phyloP scores from a whole-genome alignment of 1,140 invertebrate species.

The Neodiprion fabricii region DNA sequence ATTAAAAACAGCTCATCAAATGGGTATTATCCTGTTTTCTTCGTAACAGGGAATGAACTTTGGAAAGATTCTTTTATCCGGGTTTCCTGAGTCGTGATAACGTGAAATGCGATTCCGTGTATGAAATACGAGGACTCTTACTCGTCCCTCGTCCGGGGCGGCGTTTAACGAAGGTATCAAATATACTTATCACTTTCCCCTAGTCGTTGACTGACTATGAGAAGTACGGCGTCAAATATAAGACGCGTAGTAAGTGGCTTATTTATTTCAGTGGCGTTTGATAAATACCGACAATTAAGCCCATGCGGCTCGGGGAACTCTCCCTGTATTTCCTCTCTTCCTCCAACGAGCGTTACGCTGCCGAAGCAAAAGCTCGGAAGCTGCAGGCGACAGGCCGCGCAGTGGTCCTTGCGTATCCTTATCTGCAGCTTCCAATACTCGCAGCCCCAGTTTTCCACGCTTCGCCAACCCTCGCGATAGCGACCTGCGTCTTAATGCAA shows the following conservation, averaged over 20 bases:
- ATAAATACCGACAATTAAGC: slow-evolving; percentile 57
- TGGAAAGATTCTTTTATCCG: no score
- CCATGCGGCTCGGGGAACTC: slow-evolving; percentile 27
- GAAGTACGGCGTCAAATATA: slow-evolving; percentile 39
- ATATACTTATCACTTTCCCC: slow-evolving; percentile 41
- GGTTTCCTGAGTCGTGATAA: no score
- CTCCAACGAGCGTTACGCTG: neutral
- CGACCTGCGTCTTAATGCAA: slow-evolving; percentile 45
- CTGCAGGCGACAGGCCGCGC: slow-evolving; percentile 9
- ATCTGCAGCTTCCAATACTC: slow-evolving; percentile 52
- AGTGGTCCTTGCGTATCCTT: slow-evolving; percentile 38
- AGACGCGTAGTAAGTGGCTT: slow-evolving; percentile 47
- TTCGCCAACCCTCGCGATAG: slow-evolving; percentile 26
- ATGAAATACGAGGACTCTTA: neutral
- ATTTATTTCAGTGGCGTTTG: slow-evolving; percentile 52
- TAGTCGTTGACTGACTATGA: neutral
- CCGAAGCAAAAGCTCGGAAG: slow-evolving; percentile 14
- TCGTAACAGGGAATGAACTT: no score
- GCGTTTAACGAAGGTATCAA: slow-evolving; percentile 25
- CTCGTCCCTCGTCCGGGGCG: neutral
- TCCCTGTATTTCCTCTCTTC: neutral
- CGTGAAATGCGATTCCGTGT: neutral
- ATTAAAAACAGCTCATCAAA: no score
- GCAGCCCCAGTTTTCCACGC: slow-evolving; percentile 37
- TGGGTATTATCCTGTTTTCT: no score